Evolutionary conservation across 2,113 vertebrate genomes (phyloP), one percentile per base, ranked within the genome.

Genomic region (Asarcornis scutulata): DNA sequence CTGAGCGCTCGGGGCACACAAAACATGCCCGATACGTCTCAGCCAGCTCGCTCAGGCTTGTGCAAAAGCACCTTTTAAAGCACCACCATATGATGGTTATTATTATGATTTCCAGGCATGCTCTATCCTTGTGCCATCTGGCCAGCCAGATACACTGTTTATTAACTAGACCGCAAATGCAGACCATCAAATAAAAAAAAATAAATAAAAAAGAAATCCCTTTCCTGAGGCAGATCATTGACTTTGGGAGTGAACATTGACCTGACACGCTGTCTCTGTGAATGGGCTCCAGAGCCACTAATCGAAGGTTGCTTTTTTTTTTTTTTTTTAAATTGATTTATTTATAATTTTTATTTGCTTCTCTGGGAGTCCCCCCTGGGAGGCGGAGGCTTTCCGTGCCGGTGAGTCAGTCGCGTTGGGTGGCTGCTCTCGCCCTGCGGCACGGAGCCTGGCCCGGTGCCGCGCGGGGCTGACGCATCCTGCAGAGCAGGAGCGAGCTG

Each of bases 171-270:
- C 86, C 88, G 67, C 94, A 89, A 74, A 87, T 79, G 32, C 93
- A 88, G 88, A 86, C 76, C 80, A 83, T 84, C 94, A 83, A 94
- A 85, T 77, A 40, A 74, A 92, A 81, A 91, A 81, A 91, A 40
- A 18, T 27, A 48, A 80, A 78, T 71, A 53, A 9, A 27, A 83
- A 81, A 79, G 27, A 88, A 68, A 42, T 5, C 21, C 63, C 48
- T 94, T 67, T 75, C 93, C 94, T 1, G 12, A 86, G 80, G 96
- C 94, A 52, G 83, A 14, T 38, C 36, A 59, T 63, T 97, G 96
- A 97, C 94, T 88, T 94, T 95, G 92, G 92, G 89, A 97, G 87
- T 97, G 94, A 94, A 95, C 85, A 95, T 97, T 95, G 94, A 96
- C 93, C 93, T 97, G 97, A 96, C 94, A 80, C 78, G 91, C 91